Evolutionary conservation across 2,888 invertebrate species (phyloP), one percentile per base, ranked within the genome.

Genomic region (Diaphora mendica): DNA sequence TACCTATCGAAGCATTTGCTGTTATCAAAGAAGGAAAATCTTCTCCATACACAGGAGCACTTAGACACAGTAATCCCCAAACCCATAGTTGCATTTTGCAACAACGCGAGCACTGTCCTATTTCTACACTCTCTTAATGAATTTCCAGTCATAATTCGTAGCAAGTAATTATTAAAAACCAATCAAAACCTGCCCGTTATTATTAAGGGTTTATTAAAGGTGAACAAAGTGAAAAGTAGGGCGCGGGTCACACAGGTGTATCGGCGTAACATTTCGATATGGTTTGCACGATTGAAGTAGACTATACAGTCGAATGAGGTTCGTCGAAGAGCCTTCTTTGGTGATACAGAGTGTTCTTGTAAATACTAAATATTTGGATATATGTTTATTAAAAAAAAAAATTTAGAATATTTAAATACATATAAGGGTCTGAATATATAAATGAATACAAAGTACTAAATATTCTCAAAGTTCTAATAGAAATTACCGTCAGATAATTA

Each of bases 1-100:
- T 93, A 97, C 97, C 97, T 88, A 98, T 96, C 1, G 97, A 97
- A 11, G 97, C 97, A 90, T 98, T 98, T 23, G 97, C 96, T 17
- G 97, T 97, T 3, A 97, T 96, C 79, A 97, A 92, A 0, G 97
- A 97, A 4, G 98, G 97, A 91, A 97, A 97, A 83, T 97, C 97
- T 90, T 97, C 96, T n/a, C 88, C 90, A 3, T 64, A 77, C 64
- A 86, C 91, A 17, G 80, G 74, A 72, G 84, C 78, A 75, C 89
- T 82, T 64, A 90, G 71, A 85, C 79, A 90, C 55, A 91, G 71
- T 26, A 90, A 78, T 74, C 85, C 75, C 55, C 88, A 65, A 65
- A 87, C 35, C 89, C 91, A 92, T 87, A 88, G 51, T 81, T 83
- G 86, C 94, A 95, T 95, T 78, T 88, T 92, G 77, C 76, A 69